These are phyloP conservation scores for Trachelus tabidus DNA, from an alignment of 2,888 invertebrate species.

Conservation along the genomic window DNA sequence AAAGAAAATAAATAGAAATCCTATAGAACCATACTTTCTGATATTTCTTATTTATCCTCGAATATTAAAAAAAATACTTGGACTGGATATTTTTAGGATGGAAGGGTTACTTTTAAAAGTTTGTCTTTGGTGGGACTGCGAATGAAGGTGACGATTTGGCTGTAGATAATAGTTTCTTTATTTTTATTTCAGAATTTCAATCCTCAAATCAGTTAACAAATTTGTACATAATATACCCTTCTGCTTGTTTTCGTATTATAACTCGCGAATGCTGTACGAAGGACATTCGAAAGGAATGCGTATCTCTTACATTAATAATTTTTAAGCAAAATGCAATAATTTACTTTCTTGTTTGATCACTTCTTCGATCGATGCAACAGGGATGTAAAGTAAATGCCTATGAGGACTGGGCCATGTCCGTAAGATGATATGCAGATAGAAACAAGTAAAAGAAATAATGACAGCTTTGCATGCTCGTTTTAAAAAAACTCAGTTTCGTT, in stretches of 20 bases:
- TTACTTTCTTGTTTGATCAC: conserved; percentile 23
- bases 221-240: conserved; percentile 30
- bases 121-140: too few species aligned
- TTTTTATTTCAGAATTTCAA: conserved; percentile 29
- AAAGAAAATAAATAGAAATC: conserved; percentile 43
- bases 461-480: too few species aligned
- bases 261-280: background rate
- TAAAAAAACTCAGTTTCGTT: too few species aligned
- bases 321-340: conserved; percentile 21
- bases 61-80: too few species aligned
- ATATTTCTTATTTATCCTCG: background rate
- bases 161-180: conserved; percentile 22
- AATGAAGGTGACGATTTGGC: background rate
- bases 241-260: conserved; percentile 3
- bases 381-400: background rate
- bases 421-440: background rate
- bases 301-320: conserved; percentile 17
- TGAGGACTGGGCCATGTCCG: too few species aligned
- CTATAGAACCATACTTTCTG: conserved; percentile 20
- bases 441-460: background rate
- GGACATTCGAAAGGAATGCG: conserved; percentile 8
- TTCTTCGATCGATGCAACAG: conserved; percentile 3
- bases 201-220: conserved; percentile 30
- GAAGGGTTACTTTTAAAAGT: too few species aligned
- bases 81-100: too few species aligned